phyloP scores from a whole-genome alignment of 2,888 invertebrate genomes.

The Lagria hirta region DNA sequence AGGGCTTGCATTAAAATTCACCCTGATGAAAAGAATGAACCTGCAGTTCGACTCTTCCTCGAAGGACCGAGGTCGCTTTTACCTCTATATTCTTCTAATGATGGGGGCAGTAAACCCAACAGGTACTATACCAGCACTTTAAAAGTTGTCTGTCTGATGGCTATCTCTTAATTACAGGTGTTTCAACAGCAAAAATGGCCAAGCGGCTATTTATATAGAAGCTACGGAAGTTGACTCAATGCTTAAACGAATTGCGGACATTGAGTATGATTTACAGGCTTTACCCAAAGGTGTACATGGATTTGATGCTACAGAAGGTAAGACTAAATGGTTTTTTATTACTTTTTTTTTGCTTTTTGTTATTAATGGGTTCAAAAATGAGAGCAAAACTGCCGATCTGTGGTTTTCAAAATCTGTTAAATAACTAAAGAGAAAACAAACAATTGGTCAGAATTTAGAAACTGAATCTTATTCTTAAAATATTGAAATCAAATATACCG shows the following conservation, averaged over 20 bases:
- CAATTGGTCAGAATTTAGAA: too few relatives aligned
- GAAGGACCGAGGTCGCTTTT: slow-evolving; percentile 64
- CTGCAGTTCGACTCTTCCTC: slow-evolving; percentile 63
- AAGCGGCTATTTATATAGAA: slow-evolving; percentile 69
- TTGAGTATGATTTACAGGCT: slow-evolving; percentile 71
- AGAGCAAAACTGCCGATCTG: too few relatives aligned
- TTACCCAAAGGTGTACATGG: slow-evolving; percentile 55
- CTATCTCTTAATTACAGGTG: slow-evolving; percentile 53
- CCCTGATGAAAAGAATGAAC: slow-evolving; percentile 44
- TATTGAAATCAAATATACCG: too few relatives aligned
- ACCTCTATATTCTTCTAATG: slow-evolving; percentile 61
- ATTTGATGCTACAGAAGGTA: slow-evolving; percentile 64
- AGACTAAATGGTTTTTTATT: slow-evolving; percentile 24
- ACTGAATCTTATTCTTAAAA: too few relatives aligned
- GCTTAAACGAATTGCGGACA: slow-evolving; percentile 59
- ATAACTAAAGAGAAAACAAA: too few relatives aligned
- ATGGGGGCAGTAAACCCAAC: slow-evolving; percentile 54
- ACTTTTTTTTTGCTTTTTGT: slow-evolving; percentile 10
- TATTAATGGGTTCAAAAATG: too few relatives aligned
- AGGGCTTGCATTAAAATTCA: slow-evolving; percentile 67
- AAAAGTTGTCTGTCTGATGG: background rate
- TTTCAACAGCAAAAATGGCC: slow-evolving; percentile 65
- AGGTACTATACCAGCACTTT: slow-evolving; percentile 42
- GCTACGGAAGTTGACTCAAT: slow-evolving; percentile 56
- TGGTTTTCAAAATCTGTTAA: too few relatives aligned